A percentile compares a stretch with the other conserved stretches of the same genome.
Evolutionary conservation across 2,113 vertebrate genomes (phyloP).

Genomic region (Chelonoidis abingdonii): DNA sequence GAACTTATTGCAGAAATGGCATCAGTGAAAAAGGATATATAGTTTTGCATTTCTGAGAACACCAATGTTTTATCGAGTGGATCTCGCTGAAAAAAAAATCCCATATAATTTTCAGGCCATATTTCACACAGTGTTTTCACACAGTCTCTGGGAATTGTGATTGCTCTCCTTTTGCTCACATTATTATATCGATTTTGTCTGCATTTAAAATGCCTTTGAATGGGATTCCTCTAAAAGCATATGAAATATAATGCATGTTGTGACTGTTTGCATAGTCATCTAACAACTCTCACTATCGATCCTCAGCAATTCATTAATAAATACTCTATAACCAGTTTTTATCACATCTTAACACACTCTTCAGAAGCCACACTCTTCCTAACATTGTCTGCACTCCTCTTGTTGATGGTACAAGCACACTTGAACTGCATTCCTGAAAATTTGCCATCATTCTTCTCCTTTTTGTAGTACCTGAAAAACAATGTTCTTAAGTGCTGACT

Average conservation of each 20-base stretch:
- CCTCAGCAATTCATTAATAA: neutral
- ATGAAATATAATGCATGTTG: rapidly evolving
- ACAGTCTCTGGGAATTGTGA: neutral
- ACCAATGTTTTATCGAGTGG: neutral
- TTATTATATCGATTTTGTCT: neutral
- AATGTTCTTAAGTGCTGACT: slow-evolving; percentile 15
- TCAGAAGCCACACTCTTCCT: neutral
- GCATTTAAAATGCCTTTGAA: neutral
- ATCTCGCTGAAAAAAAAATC: neutral
- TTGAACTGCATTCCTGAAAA: neutral
- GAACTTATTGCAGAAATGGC: neutral
- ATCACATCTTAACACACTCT: neutral
- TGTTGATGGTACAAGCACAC: neutral
- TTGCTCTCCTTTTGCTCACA: neutral
- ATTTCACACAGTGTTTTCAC: neutral
- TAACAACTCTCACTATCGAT: neutral
- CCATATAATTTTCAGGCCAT: neutral
- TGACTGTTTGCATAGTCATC: neutral
- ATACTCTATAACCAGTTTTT: neutral
- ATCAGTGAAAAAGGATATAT: neutral
- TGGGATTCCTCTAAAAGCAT: neutral
- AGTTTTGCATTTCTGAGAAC: neutral
- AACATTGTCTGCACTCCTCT: neutral
- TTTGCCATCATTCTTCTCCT: neutral
- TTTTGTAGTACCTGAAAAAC: neutral